Base-by-base conservation (phyloP, 2,113 vertebrate species). In the Mungos mungo region DNA sequence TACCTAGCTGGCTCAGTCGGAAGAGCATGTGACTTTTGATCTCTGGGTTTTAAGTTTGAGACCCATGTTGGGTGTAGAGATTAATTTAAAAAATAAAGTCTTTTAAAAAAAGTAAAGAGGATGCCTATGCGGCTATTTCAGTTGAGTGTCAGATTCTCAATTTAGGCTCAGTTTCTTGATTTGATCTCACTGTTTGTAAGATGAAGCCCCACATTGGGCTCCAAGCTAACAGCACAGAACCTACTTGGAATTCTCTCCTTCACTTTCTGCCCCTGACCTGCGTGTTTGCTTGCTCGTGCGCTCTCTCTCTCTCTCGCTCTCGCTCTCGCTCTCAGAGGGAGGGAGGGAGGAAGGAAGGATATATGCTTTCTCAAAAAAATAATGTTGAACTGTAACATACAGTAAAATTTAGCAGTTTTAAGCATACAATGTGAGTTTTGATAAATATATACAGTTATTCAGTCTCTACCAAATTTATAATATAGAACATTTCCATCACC, bases 341-440 rank as follows among this genome's bases (percentile, higher is more conserved):
- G 19, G 19, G 23, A 60, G 1, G 19, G 23, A 60, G 7, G 23
- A 60, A 60, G 21, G 23, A 60, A 23, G 7, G 45, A 52, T 76
- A 76, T 83, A 54, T 84, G 54, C 54, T 65, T 72, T 52, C 74
- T 65, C 57, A 23, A 60, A 45, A 90, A 76, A 82, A 72, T 18
- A 88, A 6, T 45, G 79, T 84, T 92, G n/a, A 79, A 21, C 25
- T 45, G 57, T 89, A 65, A 41, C 21, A 7, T 89, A 35, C 6
- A 71, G 16, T 65, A 82, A 91, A 83, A 87, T 83, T 94, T 3
- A 74, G 25, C 15, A 80, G 38, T 71, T 90, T 81, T n/a, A 79
- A 94, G 13, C 92, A 27, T 71, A 63, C 2, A 29, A 1, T 88
- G 66, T 95, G 68, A 82, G 25, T 93, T 95, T 95, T 95, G 47